Percentiles rank a stretch among this genome's conserved stretches.
Conservation (phyloP, 2,113 vertebrate genomes). For the Urocynchramus pylzowi region DNA sequence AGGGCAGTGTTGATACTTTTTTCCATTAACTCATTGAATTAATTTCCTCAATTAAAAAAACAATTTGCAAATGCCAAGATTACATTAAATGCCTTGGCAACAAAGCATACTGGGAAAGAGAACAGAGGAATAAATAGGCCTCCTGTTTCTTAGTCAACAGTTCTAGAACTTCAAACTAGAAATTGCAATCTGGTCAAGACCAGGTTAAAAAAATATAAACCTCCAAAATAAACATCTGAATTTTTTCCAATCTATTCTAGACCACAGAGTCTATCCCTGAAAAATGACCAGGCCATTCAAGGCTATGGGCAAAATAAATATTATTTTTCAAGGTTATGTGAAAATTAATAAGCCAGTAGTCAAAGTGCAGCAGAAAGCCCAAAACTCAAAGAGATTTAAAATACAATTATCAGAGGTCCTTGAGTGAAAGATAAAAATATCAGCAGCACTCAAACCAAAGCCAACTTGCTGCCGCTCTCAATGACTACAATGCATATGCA, state of each 20-base stretch:
- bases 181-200: neutral
- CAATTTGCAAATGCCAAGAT: neutral
- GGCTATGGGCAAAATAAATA: neutral
- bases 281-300: neutral
- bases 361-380: neutral
- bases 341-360: neutral
- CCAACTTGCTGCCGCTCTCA: neutral
- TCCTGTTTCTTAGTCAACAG: neutral
- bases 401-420: neutral
- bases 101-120: neutral
- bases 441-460: neutral
- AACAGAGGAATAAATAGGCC: neutral
- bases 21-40: neutral
- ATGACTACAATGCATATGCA: neutral
- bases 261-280: neutral
- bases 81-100: neutral
- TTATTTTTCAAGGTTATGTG: neutral
- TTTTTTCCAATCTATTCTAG: neutral
- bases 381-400: neutral
- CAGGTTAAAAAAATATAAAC: neutral
- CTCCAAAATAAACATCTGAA: neutral
- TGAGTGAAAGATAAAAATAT: neutral
- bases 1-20: neutral
- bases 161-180: neutral
- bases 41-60: neutral